A percentile compares a stretch with the other conserved stretches of the same genome.
These are phyloP conservation scores for Amblyopsis rosae DNA, from an alignment of 2,113 vertebrate genomes.

Conservation along the genomic window DNA sequence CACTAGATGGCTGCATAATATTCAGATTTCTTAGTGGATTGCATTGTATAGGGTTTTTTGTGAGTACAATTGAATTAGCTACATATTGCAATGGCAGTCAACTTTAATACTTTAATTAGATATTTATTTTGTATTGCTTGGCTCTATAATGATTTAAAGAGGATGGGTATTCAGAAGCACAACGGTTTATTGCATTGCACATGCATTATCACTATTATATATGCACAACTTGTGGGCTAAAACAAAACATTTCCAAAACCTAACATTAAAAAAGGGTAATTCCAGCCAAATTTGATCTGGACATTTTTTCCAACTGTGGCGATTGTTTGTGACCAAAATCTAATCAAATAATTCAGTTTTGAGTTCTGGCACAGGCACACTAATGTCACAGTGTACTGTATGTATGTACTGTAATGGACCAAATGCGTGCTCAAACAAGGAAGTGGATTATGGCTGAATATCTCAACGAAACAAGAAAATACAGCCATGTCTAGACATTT, in stretches of 20 bases:
- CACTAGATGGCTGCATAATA: conserved; percentile 84
- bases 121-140: conserved; percentile 18
- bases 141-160: conserved; percentile 38
- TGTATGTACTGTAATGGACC: too few relatives aligned
- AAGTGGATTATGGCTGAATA: too few relatives aligned
- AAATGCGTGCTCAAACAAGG: too few relatives aligned
- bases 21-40: conserved; percentile 67
- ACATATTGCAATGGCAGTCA: conserved; percentile 41
- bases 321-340: too few relatives aligned
- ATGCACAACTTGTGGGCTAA: conserved; percentile 53
- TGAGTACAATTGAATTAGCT: conserved; percentile 39
- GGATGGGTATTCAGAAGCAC: conserved; percentile 73
- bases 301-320: too few relatives aligned
- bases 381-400: too few relatives aligned
- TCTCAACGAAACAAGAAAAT: too few relatives aligned
- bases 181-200: conserved; percentile 64
- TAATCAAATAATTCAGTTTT: too few relatives aligned
- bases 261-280: neutral
- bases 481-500: too few relatives aligned
- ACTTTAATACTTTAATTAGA: conserved; percentile 49
- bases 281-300: too few relatives aligned
- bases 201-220: conserved; percentile 39
- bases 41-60: conserved; percentile 47
- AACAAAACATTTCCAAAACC: conserved; percentile 33
- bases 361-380: too few relatives aligned